Evolutionary conservation across 2,797 vertebrate species (phyloP), one percentile per base, ranked within the genome.

Genomic region (Peromyscus eremicus): DNA sequence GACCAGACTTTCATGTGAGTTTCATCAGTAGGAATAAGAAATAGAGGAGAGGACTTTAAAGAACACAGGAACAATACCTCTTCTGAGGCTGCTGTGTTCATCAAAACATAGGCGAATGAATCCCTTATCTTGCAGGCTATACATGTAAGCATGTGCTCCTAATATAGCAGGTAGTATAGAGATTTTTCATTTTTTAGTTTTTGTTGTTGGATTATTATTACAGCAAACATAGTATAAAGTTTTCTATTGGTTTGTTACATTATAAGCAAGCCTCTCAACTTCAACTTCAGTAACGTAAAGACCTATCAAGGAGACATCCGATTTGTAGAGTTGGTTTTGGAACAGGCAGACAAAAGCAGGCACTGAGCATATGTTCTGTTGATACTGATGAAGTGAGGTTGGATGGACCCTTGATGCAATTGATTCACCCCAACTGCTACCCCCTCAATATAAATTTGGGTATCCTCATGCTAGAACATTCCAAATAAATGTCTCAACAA

Each of bases 231-330:
- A 73, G 55, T 29, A 75, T 10, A 29, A 40, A 32, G 1, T 57
- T 79, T 77, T 81, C 1, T 0, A 64, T 77, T 82, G 75, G 4
- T 83, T 80, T 96, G 66, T 37, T 93, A 0, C 76, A 62, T 91
- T 85, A 10, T 21, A 55, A 68, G 89, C 16, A 29, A 91, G n/a
- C 5, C 52, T 93, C 32, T 94, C 60, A n/a, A 52, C 89, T 94
- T 84, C 10, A 77, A 60, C 80, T 2, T 62, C 57, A 12, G 25
- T 19, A 49, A 40, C 9, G 17, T 32, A 88, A 73, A 94, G 89
- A 87, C 52, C 89, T 95, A 80, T 91, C 91, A 97, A 96, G 90
- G 95, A 97, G 86, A 82, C 89, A 97, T 88, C 81, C 71, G 94
- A 83, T 84, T 96, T 76, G 52, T 52, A 83, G 83, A n/a, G 75